A percentile compares a stretch with the other conserved stretches of the same genome.
Evolutionary conservation across 92 coral and sea anemone genomes (phyloP).

Genomic region (Plumapathes pennacea): DNA sequence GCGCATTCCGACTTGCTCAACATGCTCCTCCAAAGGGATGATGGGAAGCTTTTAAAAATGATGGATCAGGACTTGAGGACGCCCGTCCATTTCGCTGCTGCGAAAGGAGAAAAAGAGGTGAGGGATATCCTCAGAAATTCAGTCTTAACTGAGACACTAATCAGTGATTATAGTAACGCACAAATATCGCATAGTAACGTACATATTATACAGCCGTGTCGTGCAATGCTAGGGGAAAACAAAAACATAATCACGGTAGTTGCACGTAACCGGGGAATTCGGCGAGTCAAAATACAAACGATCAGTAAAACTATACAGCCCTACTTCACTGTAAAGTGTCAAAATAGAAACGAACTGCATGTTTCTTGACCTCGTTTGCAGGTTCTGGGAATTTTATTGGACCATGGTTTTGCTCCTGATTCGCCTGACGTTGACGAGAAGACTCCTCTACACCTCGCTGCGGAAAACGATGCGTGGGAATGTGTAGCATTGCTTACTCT

Average conservation of each 20-base stretch:
- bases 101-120: constrained; percentile 53
- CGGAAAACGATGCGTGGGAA: constrained; percentile 48
- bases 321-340: too few relatives aligned
- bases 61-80: constrained; percentile 40
- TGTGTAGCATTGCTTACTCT: constrained; percentile 45
- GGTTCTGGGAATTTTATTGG: constrained; percentile 50
- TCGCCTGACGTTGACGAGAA: constrained; percentile 47
- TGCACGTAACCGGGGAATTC: too few relatives aligned
- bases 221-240: too few relatives aligned
- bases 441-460: constrained; percentile 71
- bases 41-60: constrained; percentile 35
- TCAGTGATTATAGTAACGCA: too few relatives aligned
- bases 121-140: too few relatives aligned
- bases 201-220: too few relatives aligned
- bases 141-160: too few relatives aligned
- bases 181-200: too few relatives aligned
- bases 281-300: too few relatives aligned
- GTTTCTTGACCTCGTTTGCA: constrained; percentile 4
- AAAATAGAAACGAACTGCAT: too few relatives aligned
- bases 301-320: too few relatives aligned
- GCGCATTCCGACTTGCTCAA: constrained; percentile 21
- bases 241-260: too few relatives aligned
- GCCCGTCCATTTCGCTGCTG: constrained; percentile 72
- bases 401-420: not conserved
- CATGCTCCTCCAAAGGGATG: constrained; percentile 55